Evolutionary conservation across 2,888 invertebrate genomes (phyloP).

Genomic region (Cryptocephalus primarius): DNA sequence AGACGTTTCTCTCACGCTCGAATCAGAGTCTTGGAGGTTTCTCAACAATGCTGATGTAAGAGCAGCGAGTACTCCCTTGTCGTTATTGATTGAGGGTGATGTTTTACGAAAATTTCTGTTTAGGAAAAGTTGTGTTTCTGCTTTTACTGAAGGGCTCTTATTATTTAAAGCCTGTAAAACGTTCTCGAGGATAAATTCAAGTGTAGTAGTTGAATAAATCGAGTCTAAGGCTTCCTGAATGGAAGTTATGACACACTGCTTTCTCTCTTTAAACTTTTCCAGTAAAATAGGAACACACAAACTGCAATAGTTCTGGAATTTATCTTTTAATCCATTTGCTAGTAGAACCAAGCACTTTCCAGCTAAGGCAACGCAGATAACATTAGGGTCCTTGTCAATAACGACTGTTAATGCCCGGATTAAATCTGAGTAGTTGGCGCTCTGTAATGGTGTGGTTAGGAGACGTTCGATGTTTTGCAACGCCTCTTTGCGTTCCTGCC

Average conservation of each 20-base stretch:
- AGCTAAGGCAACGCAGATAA: constrained; percentile 80
- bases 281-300: constrained; percentile 67
- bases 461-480: constrained; percentile 73
- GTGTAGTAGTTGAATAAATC: constrained; percentile 66
- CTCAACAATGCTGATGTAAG: constrained; percentile 70
- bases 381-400: constrained; percentile 89
- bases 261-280: constrained; percentile 98
- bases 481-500: constrained; percentile 92
- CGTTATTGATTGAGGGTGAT: constrained; percentile 70
- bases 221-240: constrained; percentile 86
- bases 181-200: constrained; percentile 80
- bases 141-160: constrained; percentile 84
- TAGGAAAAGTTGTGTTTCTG: constrained; percentile 77
- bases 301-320: constrained; percentile 74
- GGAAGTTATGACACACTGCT: constrained; percentile 75
- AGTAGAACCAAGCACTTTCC: constrained; percentile 73
- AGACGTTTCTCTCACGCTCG: constrained; percentile 81
- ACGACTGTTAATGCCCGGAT: constrained; percentile 81
- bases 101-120: constrained; percentile 73
- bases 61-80: constrained; percentile 81
- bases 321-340: constrained; percentile 76
- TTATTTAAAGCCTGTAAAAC: constrained; percentile 75
- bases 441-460: constrained; percentile 70
- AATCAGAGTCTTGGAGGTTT: constrained; percentile 71
- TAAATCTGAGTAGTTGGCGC: constrained; percentile 86